Evolutionary conservation across 2,888 invertebrate genomes (phyloP), one percentile per base, ranked within the genome.

Genomic region (Caenorhabditis sp.): DNA sequence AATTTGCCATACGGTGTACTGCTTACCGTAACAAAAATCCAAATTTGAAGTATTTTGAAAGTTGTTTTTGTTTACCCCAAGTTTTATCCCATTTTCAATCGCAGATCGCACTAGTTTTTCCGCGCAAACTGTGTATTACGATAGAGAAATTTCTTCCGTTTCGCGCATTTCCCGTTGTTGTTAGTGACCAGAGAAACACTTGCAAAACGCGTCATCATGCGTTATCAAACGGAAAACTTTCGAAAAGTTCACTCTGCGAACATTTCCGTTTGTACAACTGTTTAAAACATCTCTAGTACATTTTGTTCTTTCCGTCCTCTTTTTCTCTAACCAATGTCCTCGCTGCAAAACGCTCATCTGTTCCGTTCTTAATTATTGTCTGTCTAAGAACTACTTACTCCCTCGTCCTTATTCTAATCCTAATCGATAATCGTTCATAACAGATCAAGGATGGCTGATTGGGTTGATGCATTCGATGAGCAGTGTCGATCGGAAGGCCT

Each of bases 361-460:
- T 48, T n/a, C 7, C 13, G 27, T 22, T 35, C 35, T 11, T n/a
- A n/a, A n/a, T 24, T 4, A 37, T 35, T 22, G 3, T 52, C 35
- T 53, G 17, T n/a, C n/a, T n/a, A n/a, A n/a, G n/a, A n/a, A n/a
- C n/a, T n/a, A n/a, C n/a, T n/a, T n/a, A 45, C 24, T 6, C 17
- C 8, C 1, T 43, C 35, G 35, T 35, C 35, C 26, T 35, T 48
- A 7, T n/a, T 35, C 22, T 30, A 61, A 37, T 11, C 24, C 35
- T 56, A 15, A 50, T 48, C 7, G 39, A 66, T 30, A 6, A 55
- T 26, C 35, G 1, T 20, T 41, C 15, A 27, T 32, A 72, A 62
- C 72, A 72, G 72, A 52, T 63, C 56, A 35, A 63, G 11, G 7
- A 72, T 72, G 72, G 32, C 20, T 35, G 71, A 70, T 46, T 78